Evolutionary conservation across 1,140 invertebrate genomes (phyloP), one percentile per base, ranked within the genome.

Genomic region (Drosophila lacteicornis): DNA sequence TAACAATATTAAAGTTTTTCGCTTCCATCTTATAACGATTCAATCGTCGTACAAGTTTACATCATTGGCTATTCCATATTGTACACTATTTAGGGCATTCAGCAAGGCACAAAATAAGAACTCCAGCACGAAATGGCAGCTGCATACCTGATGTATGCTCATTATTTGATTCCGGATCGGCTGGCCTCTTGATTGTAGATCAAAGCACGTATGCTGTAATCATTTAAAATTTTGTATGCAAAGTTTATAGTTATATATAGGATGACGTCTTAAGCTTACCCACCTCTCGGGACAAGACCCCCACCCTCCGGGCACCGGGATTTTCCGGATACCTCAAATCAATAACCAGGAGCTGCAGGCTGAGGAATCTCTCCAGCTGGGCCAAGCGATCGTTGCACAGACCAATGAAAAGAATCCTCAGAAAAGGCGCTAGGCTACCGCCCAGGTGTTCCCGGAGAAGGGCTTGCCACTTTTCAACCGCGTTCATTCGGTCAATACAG

Each of bases 301-400:
- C 9, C 2, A 3, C 33, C 1, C 0, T 38, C 7, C 12, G 12
- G 12, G 36, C 0, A 19, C 11, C 17, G 8, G 6, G 33, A 22
- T 13, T 4, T 55, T 4, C 12, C 2, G 33, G 8, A 55, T 6
- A 15, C 19, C 51, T 13, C 33, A 56, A 25, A n/a, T 53, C 70
- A 36, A 60, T 70, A 8, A 46, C n/a, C 22, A 71, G 19, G 0
- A 74, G 30, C 25, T 60, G 33, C 4, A 60, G 15, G 2, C 68
- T 57, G 2, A 74, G 5, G 2, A 40, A 12, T 15, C 55, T 36
- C 36, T 56, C 17, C 11, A 71, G 33, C 11, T 70, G 30, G 1
- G 33, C 13, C 22, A 74, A 40, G 15, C 47, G 40, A 22, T 74
- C 19, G 42, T 60, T 74, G 22, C 40, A 71, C 5, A 74, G 7